phyloP scores from a whole-genome alignment of 2,888 invertebrate genomes.

The Tetropium fuscum region DNA sequence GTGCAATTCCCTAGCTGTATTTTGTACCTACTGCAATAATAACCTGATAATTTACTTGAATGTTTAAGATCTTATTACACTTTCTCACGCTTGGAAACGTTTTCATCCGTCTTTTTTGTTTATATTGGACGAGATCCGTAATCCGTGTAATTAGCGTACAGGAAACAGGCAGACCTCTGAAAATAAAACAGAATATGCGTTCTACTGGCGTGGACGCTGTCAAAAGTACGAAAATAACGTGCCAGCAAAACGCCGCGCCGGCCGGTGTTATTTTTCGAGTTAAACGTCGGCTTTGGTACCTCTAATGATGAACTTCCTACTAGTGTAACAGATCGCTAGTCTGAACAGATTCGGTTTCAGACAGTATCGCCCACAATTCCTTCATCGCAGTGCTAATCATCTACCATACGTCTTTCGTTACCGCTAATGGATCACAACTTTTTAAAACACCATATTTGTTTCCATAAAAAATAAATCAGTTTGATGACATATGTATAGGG shows the following conservation, averaged over 20 bases:
- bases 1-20: conserved; percentile 12
- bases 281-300: conserved; percentile 33
- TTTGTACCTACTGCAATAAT: conserved; percentile 24
- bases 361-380: conserved; percentile 47
- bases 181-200: conserved; percentile 36
- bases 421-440: conserved; percentile 46
- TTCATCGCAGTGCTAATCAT: conserved; percentile 57
- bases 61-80: conserved; percentile 34
- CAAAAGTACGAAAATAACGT: conserved; percentile 44
- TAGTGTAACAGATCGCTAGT: conserved; percentile 39
- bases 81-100: conserved; percentile 44
- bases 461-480: conserved; percentile 8
- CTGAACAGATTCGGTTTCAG: conserved; percentile 36
- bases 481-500: conserved; percentile 8
- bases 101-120: conserved; percentile 41
- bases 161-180: conserved; percentile 34
- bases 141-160: conserved; percentile 43
- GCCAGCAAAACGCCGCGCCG: conserved; percentile 29
- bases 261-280: conserved; percentile 42
- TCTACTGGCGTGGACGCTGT: conserved; percentile 36
- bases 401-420: conserved; percentile 55
- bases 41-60: conserved; percentile 33
- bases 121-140: conserved; percentile 39
- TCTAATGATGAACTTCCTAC: conserved; percentile 49
- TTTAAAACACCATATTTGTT: conserved; percentile 23